Evolutionary conservation across 2,113 vertebrate genomes (phyloP).

Genomic region (Meleagris gallopavo): DNA sequence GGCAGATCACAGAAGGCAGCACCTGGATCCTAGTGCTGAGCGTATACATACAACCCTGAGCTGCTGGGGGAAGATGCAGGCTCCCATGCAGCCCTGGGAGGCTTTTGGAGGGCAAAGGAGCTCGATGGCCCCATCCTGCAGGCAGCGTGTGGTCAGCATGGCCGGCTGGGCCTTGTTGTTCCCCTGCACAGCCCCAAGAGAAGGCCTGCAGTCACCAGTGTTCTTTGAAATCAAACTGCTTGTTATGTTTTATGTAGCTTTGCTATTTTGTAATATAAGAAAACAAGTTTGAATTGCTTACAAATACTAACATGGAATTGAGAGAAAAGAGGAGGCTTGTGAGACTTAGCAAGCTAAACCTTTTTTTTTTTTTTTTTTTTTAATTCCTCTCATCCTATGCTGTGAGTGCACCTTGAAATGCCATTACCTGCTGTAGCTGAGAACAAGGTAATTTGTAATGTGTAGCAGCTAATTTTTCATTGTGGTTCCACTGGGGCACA

Average conservation of each 20-base stretch:
- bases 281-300: neutral
- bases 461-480: slow-evolving; percentile 81
- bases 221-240: neutral
- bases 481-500: slow-evolving; percentile 63
- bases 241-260: neutral
- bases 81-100: accelerated
- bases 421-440: slow-evolving; percentile 67
- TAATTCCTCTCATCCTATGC: neutral
- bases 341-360: neutral
- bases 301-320: neutral
- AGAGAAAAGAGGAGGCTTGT: neutral
- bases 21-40: accelerated
- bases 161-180: neutral
- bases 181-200: accelerated
- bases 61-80: neutral
- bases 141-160: neutral
- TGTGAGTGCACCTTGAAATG: slow-evolving; percentile 70
- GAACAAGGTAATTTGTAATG: slow-evolving; percentile 79
- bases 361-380: neutral
- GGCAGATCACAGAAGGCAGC: neutral
- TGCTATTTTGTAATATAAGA: neutral
- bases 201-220: neutral
- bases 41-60: neutral
- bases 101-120: neutral
- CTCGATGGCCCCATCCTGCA: neutral